phyloP scores from a whole-genome alignment of 2,888 invertebrate genomes.

The Ceramica pisi region DNA sequence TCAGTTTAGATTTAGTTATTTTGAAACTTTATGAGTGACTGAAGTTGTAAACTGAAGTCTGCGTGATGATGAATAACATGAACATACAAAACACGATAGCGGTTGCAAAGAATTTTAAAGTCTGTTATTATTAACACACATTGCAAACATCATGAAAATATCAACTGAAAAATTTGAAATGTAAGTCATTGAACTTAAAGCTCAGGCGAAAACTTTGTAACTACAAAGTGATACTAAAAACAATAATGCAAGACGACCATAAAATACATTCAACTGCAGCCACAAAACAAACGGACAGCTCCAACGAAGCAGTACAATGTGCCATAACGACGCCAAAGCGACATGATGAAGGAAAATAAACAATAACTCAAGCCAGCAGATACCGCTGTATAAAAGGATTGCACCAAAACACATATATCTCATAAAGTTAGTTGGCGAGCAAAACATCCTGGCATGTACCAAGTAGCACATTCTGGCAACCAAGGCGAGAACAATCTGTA shows the following conservation, averaged over 20 bases:
- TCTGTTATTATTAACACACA: constrained; percentile 30
- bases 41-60: constrained; percentile 45
- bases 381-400: constrained; percentile 82
- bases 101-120: constrained; percentile 20
- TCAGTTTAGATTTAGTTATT: constrained; percentile 50
- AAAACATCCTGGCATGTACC: constrained; percentile 79
- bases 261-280: constrained; percentile 24
- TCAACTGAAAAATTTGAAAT: not conserved
- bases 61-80: constrained; percentile 24
- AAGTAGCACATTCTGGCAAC: constrained; percentile 84
- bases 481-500: constrained; percentile 88
- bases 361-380: constrained; percentile 80
- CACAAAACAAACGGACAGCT: constrained; percentile 35
- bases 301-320: constrained; percentile 44
- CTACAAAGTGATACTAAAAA: constrained; percentile 9
- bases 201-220: not conserved
- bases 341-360: constrained; percentile 78
- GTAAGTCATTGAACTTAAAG: not conserved
- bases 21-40: constrained; percentile 39
- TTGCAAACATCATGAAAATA: not conserved
- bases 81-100: constrained; percentile 16
- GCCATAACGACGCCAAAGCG: constrained; percentile 60
- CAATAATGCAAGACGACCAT: not conserved
- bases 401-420: constrained; percentile 85
- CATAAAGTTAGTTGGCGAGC: constrained; percentile 88